phyloP scores from a whole-genome alignment of 2,113 vertebrate species.

The Todiramphus chloris region DNA sequence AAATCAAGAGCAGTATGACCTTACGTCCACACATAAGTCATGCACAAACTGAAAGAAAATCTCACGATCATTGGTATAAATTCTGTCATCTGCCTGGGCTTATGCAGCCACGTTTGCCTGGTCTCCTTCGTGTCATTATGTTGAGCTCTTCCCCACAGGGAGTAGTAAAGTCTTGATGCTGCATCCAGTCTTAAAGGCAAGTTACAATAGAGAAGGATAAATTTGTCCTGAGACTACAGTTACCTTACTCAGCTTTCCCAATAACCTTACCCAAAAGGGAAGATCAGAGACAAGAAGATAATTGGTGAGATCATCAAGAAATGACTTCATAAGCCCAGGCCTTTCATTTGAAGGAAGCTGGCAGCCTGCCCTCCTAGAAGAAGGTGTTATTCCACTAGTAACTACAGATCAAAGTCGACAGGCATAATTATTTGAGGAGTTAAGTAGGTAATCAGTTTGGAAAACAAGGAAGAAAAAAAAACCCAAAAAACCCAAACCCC shows the following conservation, averaged over 20 bases:
- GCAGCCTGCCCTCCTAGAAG: slow-evolving; percentile 38
- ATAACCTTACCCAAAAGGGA: slow-evolving; percentile 50
- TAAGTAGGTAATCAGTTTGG: slow-evolving; percentile 51
- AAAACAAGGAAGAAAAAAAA: slow-evolving; percentile 22
- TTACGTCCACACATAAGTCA: background rate
- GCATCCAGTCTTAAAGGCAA: background rate
- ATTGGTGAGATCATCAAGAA: slow-evolving; percentile 60
- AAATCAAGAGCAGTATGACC: background rate
- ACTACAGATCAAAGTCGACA: slow-evolving; percentile 55
- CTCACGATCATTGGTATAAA: background rate
- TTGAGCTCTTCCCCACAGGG: background rate
- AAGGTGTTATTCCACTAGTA: slow-evolving; percentile 53
- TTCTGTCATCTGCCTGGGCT: background rate
- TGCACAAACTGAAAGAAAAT: background rate
- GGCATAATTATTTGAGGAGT: slow-evolving; percentile 59
- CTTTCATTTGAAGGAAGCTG: slow-evolving; percentile 60
- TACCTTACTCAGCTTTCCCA: slow-evolving; percentile 54
- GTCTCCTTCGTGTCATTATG: background rate
- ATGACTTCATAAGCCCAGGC: slow-evolving; percentile 42
- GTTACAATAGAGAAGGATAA: background rate
- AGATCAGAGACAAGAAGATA: slow-evolving; percentile 65
- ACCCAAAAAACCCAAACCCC: background rate
- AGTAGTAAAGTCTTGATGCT: background rate
- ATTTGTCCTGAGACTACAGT: slow-evolving; percentile 27
- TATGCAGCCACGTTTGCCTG: background rate